These are phyloP conservation scores for Palythoa heliodiscus DNA, from an alignment of 92 coral and sea anemone species.

Conservation along the genomic window DNA sequence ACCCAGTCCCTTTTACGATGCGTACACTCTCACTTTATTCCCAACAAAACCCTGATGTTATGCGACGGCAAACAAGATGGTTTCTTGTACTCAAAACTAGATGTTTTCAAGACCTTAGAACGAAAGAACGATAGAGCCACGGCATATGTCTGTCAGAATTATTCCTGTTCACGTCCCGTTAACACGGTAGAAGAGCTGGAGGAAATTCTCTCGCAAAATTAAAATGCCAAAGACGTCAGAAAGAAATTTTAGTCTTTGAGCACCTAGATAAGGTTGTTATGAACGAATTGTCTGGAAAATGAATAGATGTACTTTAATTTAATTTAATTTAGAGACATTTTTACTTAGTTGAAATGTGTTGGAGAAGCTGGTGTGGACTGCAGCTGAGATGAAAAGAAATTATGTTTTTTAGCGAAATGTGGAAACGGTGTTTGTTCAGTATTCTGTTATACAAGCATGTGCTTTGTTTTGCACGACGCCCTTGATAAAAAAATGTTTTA, in stretches of 20 bases:
- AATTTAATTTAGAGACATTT: too few species aligned
- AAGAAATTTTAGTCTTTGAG: neutral
- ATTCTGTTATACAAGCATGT: too few species aligned
- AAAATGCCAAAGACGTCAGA: neutral
- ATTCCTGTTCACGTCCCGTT: conserved; percentile 84
- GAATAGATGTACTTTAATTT: too few species aligned
- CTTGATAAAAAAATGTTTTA: too few species aligned
- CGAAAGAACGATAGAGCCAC: conserved; percentile 86
- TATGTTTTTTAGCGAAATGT: too few species aligned
- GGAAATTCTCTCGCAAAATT: conserved; percentile 58
- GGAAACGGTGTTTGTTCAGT: too few species aligned
- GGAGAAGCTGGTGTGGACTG: too few species aligned
- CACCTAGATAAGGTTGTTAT: neutral
- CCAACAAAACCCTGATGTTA: conserved; percentile 88
- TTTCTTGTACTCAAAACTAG: conserved; percentile 79
- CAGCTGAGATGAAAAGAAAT: too few species aligned
- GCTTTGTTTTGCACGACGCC: too few species aligned
- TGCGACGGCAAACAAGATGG: conserved; percentile 75
- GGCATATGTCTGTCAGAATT: conserved; percentile 91
- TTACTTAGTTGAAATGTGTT: too few species aligned
- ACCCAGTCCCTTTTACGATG: conserved; percentile 80
- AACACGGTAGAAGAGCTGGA: conserved; percentile 76
- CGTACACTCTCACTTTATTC: conserved; percentile 78
- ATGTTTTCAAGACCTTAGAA: conserved; percentile 78
- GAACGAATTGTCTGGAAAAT: neutral